Evolutionary conservation across 2,797 vertebrate genomes (phyloP).

Genomic region (Macropodus opercularis): DNA sequence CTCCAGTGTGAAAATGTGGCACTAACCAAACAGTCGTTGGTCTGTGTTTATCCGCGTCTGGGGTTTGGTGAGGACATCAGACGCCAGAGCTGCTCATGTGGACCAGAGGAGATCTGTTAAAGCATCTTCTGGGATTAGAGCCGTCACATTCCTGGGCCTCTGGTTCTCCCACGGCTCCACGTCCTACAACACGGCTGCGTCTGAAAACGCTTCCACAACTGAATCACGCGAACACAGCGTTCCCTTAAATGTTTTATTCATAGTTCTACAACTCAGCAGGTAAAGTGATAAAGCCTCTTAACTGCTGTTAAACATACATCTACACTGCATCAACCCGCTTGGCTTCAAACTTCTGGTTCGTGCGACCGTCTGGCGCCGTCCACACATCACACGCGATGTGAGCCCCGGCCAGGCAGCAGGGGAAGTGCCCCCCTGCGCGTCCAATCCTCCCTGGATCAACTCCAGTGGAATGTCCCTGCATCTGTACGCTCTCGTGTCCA

Average conservation of each 20-base stretch:
- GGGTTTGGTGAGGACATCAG: constrained; percentile 65
- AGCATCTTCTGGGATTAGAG: constrained; percentile 81
- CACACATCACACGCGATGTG: constrained; percentile 43
- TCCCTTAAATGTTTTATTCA: no score
- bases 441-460: constrained; percentile 49
- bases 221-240: no score
- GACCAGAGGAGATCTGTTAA: constrained; percentile 81
- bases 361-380: constrained; percentile 11
- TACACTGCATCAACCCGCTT: neutral
- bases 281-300: no score
- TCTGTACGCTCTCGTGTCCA: constrained; percentile 1
- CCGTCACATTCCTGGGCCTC: constrained; percentile 71
- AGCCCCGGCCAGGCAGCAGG: constrained; percentile 13
- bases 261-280: no score
- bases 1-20: constrained; percentile 77
- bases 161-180: constrained; percentile 30
- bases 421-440: constrained; percentile 36
- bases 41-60: constrained; percentile 75
- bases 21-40: constrained; percentile 78
- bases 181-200: no score
- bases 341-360: constrained; percentile 3
- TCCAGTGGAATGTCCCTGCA: constrained; percentile 66
- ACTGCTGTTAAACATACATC: neutral
- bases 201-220: no score
- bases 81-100: constrained; percentile 65